Base-by-base conservation (phyloP, 2,797 vertebrate species). In the Bradypus variegatus region DNA sequence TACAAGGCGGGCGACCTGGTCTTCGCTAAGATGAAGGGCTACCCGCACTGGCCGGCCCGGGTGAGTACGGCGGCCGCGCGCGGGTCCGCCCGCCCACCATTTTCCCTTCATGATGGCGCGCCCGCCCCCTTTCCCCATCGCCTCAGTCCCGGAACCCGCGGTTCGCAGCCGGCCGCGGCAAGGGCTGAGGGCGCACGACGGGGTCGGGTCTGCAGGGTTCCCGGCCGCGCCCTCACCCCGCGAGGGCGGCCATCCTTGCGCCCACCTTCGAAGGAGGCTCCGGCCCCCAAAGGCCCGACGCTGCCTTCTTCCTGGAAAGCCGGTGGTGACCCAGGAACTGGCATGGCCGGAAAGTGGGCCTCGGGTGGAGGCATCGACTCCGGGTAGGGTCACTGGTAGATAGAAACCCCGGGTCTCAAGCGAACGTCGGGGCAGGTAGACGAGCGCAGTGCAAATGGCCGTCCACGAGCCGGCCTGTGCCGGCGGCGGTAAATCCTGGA, bases 1-100 rank as follows among this genome's bases (percentile, higher is more conserved):
- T 99, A 98, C 98, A 98, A 98, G 97, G 98, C 98, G 92, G 98
- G 98, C 96, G 98, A 99, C 93, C 94, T 99, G 98, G 98, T 99
- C 90, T 99, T 99, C 97, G 98, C 98, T 88, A 99, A 99, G 96
- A 99, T 99, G 98, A 99, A 99, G 96, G 98, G 98, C 96, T 99
- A 99, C 97, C 98, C 98, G 97, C 98, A 99, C 97, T 99, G 98
- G 98, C 98, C 98, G 88, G 98, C 98, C 96, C 97, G 98, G 98
- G 98, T 99, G 98, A 99, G 98, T 98, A 94, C 93, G 88, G 95
- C 95, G 94, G 96, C 94, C 92, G 96, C 96, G 96, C 97, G 94
- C 95, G 84, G 88, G 86, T 62, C 87, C 89, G 88, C 65, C 94
- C 82, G 91, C 90, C 95, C 94, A 83, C 95, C 94, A 94, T 96